Evolutionary conservation across 1,140 invertebrate genomes (phyloP).

Genomic region (Rhynchophorus ferrugineus): DNA sequence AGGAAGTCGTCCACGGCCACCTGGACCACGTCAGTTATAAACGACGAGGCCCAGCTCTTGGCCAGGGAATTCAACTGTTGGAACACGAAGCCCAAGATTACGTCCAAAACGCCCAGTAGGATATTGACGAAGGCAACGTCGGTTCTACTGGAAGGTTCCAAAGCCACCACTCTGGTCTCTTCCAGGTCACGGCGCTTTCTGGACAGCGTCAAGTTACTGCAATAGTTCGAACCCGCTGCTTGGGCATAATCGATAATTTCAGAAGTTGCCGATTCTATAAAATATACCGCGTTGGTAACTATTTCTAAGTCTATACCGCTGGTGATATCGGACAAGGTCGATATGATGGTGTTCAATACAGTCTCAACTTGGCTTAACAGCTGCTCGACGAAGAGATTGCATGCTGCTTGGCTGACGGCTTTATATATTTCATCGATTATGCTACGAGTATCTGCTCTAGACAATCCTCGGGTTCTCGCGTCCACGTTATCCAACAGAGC

Average conservation of each 20-base stretch:
- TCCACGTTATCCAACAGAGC: background rate
- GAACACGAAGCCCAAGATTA: background rate
- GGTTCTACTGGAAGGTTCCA: background rate
- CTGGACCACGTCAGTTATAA: background rate
- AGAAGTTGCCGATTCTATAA: no score
- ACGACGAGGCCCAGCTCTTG: background rate
- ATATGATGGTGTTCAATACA: background rate
- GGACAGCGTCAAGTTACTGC: background rate
- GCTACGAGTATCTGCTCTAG: background rate
- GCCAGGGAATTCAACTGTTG: background rate
- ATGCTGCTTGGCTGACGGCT: background rate
- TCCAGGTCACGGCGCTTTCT: background rate
- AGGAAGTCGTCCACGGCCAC: background rate
- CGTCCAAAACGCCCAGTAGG: background rate
- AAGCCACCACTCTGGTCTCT: background rate
- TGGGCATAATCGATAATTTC: background rate
- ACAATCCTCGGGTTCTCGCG: background rate
- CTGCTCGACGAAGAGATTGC: background rate
- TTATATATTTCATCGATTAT: background rate
- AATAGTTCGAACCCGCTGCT: background rate
- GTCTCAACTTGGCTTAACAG: background rate
- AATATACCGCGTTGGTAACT: no score
- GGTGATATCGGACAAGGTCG: background rate
- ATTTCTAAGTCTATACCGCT: background rate
- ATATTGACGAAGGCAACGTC: background rate